Base-by-base conservation (phyloP, 2,888 invertebrate species). In the Myathropa florea region DNA sequence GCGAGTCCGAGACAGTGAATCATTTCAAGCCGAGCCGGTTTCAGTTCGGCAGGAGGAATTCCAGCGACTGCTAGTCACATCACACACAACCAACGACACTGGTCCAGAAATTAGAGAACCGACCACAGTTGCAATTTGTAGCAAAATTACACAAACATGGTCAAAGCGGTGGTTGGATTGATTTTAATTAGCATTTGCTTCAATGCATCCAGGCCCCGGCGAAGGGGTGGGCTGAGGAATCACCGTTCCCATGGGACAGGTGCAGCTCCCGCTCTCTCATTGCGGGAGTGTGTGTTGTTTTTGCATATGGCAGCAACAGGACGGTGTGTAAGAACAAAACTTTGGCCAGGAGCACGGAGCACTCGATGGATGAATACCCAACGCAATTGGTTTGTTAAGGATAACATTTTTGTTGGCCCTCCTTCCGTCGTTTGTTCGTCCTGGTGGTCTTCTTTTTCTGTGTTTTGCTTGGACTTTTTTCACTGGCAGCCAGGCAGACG, bases 151-250 rank as follows among this genome's bases (percentile, higher is more conserved):
- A 86, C 86, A 78, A 83, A 82, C 86, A 86, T 82, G 75, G 82
- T 39, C 72, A 63, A 46, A 86, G 78, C 73, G 77, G 86, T 18
- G 46, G 46, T 46, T 75, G 86, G 83, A 86, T 83, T 83, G 86
- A 86, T 86, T 86, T 82, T 82, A 86, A 86, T 86, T 86, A 86
- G 86, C 83, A 86, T 82, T 82, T 75, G 75, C 75, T 65, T 75
- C 60, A 67, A 12, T 78, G 70, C 30, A n/a, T n/a, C 26, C 33
- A 23, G 12, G 18, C 18, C 18, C 6, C 18, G 39, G 3, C 14
- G n/a, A n/a, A n/a, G n/a, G n/a, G 33, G 33, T 9, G 9, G 9
- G n/a, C 14, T 4, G n/a, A 39, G 39, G 14, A 14, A 14, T 39
- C 39, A 4, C 39, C n/a, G 6, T n/a, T n/a, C 2, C 39, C 3